Percentiles rank a stretch among this genome's conserved stretches.
Conservation (phyloP, 2,888 invertebrate species). For the Callimorpha dominula region DNA sequence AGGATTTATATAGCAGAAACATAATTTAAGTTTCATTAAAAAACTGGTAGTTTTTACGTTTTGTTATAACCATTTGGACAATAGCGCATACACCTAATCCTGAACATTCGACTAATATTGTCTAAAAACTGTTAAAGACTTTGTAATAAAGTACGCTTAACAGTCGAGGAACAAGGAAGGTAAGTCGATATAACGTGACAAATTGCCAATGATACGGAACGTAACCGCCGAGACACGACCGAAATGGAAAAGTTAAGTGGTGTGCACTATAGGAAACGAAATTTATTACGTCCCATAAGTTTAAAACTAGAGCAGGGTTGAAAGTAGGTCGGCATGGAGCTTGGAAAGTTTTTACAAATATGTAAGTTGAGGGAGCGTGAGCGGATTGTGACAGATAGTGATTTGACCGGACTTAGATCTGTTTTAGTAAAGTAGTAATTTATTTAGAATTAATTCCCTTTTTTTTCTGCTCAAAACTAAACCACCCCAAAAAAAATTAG, state of each 20-base stretch:
- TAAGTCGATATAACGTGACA: background rate
- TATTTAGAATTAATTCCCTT: too few relatives aligned
- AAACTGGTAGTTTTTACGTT: too few relatives aligned
- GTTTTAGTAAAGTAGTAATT: too few relatives aligned
- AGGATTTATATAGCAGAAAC: too few relatives aligned
- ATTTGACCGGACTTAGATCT: background rate
- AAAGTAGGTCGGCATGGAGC: background rate
- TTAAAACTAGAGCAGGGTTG: background rate
- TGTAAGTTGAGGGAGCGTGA: background rate
- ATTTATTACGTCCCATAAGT: background rate
- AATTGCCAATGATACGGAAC: background rate
- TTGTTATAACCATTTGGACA: too few relatives aligned
- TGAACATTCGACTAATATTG: too few relatives aligned
- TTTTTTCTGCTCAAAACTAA: too few relatives aligned
- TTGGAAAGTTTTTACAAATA: background rate
- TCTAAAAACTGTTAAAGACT: background rate
- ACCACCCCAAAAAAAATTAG: too few relatives aligned
- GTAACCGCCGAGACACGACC: background rate
- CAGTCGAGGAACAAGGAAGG: background rate
- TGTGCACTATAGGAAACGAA: background rate
- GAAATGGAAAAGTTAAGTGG: conserved; percentile 9
- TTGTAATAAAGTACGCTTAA: background rate
- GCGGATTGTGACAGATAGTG: background rate
- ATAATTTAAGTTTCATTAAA: too few relatives aligned
- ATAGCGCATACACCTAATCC: too few relatives aligned